phyloP scores from a whole-genome alignment of 2,888 invertebrate genomes.

The Epistrophella euchroma region DNA sequence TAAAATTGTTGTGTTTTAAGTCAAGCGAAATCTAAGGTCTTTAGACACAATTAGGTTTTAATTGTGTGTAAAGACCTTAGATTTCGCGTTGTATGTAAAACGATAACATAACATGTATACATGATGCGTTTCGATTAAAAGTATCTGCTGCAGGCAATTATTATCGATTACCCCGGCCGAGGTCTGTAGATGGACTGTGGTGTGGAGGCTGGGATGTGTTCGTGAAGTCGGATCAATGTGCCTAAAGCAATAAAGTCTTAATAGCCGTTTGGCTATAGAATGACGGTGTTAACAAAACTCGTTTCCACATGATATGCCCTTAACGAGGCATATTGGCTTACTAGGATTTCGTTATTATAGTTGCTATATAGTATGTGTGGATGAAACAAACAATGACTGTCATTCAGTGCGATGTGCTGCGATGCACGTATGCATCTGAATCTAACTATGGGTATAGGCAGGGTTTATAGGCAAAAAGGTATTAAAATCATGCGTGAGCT shows the following conservation, averaged over 20 bases:
- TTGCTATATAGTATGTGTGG: neutral
- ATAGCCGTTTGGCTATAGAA: slow-evolving; percentile 25
- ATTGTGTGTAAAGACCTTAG: neutral
- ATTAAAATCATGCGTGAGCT: slow-evolving; percentile 45
- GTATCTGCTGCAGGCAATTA: slow-evolving; percentile 32
- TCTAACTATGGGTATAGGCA: neutral
- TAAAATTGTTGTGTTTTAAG: neutral
- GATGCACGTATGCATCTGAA: slow-evolving; percentile 56
- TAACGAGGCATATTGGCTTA: slow-evolving; percentile 55
- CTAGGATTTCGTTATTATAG: slow-evolving; percentile 16
- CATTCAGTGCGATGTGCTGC: slow-evolving; percentile 37
- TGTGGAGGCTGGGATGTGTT: neutral
- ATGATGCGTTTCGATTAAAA: slow-evolving; percentile 48
- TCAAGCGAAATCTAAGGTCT: neutral
- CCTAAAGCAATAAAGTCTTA: slow-evolving; percentile 28
- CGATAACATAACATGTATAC: too few species aligned
- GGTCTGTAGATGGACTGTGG: neutral
- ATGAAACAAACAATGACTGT: slow-evolving; percentile 24
- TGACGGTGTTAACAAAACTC: slow-evolving; percentile 48
- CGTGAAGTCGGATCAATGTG: neutral
- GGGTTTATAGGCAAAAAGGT: slow-evolving; percentile 7
- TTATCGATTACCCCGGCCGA: slow-evolving; percentile 36
- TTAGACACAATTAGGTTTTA: too few species aligned
- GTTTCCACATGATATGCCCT: slow-evolving; percentile 63
- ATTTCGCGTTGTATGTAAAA: slow-evolving; percentile 22